A percentile compares a stretch with the other conserved stretches of the same genome.
phyloP scores from a whole-genome alignment of 53 echinoderm and acorn worm species.

The Paelopatides confundens region DNA sequence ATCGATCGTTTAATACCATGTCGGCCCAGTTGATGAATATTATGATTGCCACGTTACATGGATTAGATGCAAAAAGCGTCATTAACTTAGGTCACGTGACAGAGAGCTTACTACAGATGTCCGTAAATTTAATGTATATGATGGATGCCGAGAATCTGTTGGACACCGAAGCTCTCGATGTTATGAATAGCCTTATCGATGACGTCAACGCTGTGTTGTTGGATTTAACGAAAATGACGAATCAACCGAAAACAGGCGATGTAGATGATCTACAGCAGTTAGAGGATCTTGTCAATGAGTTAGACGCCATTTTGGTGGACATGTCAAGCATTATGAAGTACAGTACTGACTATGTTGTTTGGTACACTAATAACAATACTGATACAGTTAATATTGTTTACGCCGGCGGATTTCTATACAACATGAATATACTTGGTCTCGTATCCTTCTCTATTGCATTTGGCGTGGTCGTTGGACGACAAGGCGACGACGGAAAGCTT shows the following conservation, averaged over 20 bases:
- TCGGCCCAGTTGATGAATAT: slow-evolving; percentile 81
- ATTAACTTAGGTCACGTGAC: slow-evolving; percentile 78
- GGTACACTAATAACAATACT: slow-evolving; percentile 53
- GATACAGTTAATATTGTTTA: slow-evolving; percentile 51
- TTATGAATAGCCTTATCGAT: slow-evolving; percentile 53
- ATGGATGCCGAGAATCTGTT: slow-evolving; percentile 68
- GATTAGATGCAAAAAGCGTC: slow-evolving; percentile 68
- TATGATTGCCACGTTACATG: slow-evolving; percentile 72
- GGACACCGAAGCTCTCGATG: slow-evolving; percentile 61
- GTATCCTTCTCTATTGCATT: slow-evolving; percentile 93
- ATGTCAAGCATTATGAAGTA: slow-evolving; percentile 66
- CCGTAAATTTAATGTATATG: slow-evolving; percentile 78
- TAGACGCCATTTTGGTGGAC: slow-evolving; percentile 66
- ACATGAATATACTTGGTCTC: slow-evolving; percentile 96
- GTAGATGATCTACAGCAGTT: slow-evolving; percentile 69
- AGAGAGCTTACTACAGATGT: slow-evolving; percentile 68
- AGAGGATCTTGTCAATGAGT: slow-evolving; percentile 65
- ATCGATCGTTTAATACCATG: slow-evolving; percentile 52
- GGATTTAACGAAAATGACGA: slow-evolving; percentile 58
- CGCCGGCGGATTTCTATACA: slow-evolving; percentile 67
- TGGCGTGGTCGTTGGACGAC: slow-evolving; percentile 80
- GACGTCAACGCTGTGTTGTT: slow-evolving; percentile 70
- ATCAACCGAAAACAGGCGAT: slow-evolving; percentile 66
- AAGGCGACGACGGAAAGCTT: slow-evolving; percentile 74
- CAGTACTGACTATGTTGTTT: slow-evolving; percentile 64